Percentiles rank a stretch among this genome's conserved stretches.
These are phyloP conservation scores for Drosophila testacea DNA, from an alignment of 2,888 invertebrate genomes.

Conservation along the genomic window DNA sequence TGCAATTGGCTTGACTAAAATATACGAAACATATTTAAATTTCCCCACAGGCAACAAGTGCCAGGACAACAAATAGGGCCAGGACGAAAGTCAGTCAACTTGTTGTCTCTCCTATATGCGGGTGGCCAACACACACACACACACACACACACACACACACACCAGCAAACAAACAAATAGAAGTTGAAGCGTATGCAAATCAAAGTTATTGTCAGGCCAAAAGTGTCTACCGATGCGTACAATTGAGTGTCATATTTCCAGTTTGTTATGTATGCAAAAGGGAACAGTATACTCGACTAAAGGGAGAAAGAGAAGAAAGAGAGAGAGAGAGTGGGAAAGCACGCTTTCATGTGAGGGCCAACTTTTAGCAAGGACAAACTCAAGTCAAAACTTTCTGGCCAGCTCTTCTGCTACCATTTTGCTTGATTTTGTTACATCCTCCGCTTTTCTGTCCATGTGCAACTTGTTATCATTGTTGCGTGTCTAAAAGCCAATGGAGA, in stretches of 20 bases:
- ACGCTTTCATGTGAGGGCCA: constrained; percentile 49
- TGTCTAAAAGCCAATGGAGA: constrained; percentile 77
- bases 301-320: not conserved
- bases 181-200: constrained; percentile 65
- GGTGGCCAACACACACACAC: constrained; percentile 33
- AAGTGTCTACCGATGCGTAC: constrained; percentile 78
- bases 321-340: not conserved
- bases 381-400: constrained; percentile 50
- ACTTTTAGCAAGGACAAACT: constrained; percentile 52
- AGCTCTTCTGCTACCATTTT: constrained; percentile 31
- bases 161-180: constrained; percentile 40
- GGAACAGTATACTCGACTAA: constrained; percentile 7
- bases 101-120: constrained; percentile 54
- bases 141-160: constrained; percentile 4
- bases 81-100: constrained; percentile 53
- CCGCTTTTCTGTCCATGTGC: constrained; percentile 42
- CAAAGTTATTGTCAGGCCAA: constrained; percentile 78
- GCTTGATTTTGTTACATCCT: constrained; percentile 10
- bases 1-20: constrained; percentile 74
- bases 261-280: constrained; percentile 68
- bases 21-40: constrained; percentile 73
- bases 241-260: constrained; percentile 80
- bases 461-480: constrained; percentile 80
- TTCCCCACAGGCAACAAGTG: constrained; percentile 76
- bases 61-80: constrained; percentile 40